Evolutionary conservation across 2,113 vertebrate genomes (phyloP).

Genomic region (Lontra canadensis): DNA sequence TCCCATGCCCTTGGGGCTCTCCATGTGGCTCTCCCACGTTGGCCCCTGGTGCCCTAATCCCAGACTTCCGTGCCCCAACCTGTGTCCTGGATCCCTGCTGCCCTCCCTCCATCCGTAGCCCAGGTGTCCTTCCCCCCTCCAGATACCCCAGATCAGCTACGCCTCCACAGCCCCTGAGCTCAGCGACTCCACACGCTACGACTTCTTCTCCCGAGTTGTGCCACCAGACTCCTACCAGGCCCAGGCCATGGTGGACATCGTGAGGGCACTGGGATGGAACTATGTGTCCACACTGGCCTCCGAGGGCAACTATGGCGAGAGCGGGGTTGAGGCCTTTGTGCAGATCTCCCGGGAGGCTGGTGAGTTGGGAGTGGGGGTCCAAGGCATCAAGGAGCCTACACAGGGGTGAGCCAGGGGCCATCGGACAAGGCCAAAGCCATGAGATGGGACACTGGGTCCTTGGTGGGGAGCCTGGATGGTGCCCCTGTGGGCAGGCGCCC

Average conservation of each 20-base stretch:
- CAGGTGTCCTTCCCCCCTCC: background rate
- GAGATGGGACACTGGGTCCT: no score
- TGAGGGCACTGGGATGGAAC: constrained; percentile 93
- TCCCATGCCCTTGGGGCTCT: background rate
- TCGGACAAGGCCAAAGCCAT: rapidly evolving
- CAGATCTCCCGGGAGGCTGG: constrained; percentile 94
- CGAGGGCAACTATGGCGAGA: constrained; percentile 94
- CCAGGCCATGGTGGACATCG: constrained; percentile 95
- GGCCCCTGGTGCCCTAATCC: background rate
- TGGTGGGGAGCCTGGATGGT: background rate
- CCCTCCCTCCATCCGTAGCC: background rate
- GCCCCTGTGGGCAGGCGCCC: rapidly evolving
- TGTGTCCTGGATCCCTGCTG: background rate
- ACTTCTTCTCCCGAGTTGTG: constrained; percentile 94
- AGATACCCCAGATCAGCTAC: constrained; percentile 95
- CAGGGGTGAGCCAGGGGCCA: background rate
- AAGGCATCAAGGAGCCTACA: background rate
- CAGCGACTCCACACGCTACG: constrained; percentile 92
- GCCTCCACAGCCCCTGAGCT: constrained; percentile 94
- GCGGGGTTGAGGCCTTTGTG: constrained; percentile 92
- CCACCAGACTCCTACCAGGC: constrained; percentile 95
- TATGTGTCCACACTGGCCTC: constrained; percentile 94
- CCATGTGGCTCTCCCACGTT: background rate
- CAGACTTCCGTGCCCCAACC: background rate
- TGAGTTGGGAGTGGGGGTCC: constrained; percentile 67